phyloP scores from a whole-genome alignment of 2,888 invertebrate genomes.

The Drosophila seclusa region DNA sequence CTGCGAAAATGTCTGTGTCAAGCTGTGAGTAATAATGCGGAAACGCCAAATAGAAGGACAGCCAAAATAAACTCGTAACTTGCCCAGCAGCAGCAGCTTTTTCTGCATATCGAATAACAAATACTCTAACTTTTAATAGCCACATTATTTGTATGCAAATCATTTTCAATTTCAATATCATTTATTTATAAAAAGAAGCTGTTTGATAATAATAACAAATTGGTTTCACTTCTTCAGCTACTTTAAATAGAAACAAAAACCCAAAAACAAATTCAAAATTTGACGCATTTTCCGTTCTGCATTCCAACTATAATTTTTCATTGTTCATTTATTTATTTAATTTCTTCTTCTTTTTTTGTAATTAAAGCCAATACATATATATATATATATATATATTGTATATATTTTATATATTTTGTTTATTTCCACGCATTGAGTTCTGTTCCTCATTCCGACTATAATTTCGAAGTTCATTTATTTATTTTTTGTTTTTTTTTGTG shows the following conservation, averaged over 20 bases:
- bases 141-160: too few relatives aligned
- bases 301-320: not conserved
- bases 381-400: too few relatives aligned
- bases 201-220: too few relatives aligned
- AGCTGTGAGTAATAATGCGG: constrained; percentile 78
- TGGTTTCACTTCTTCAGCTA: too few relatives aligned
- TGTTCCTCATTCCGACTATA: not conserved
- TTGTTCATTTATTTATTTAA: not conserved
- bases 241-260: too few relatives aligned
- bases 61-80: constrained; percentile 62
- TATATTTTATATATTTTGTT: too few relatives aligned
- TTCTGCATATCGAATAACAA: not conserved
- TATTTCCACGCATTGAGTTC: constrained; percentile 10
- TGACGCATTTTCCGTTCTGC: too few relatives aligned
- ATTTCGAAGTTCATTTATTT: not conserved
- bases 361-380: not conserved
- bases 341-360: not conserved
- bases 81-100: constrained; percentile 7
- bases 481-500: not conserved
- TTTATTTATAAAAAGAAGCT: too few relatives aligned
- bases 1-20: constrained; percentile 73
- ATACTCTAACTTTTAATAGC: constrained; percentile 21
- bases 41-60: constrained; percentile 56
- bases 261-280: too few relatives aligned
- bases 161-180: too few relatives aligned